Conservation (phyloP, 2,113 vertebrate genomes). For the Notarius lentiginosus region DNA sequence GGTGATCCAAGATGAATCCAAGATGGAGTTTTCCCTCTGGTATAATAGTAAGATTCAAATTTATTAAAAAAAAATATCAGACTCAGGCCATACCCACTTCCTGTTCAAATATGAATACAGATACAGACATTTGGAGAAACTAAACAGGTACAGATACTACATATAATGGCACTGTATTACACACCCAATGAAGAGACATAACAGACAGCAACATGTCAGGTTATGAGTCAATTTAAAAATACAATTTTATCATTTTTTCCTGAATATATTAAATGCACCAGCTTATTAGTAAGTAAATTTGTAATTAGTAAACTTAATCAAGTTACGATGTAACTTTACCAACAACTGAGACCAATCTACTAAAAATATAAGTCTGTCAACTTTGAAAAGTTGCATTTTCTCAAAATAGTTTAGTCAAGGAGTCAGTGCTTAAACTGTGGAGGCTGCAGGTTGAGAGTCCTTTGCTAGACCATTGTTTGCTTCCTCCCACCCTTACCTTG, state of each 20-base stretch:
- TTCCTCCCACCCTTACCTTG: slow-evolving; percentile 54
- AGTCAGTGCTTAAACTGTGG: not conserved
- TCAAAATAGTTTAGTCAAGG: not conserved
- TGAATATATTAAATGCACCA: not conserved
- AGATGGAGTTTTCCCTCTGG: not conserved
- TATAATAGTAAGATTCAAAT: not conserved
- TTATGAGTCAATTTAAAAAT: not conserved
- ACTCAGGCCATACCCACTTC: not conserved
- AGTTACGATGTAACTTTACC: not conserved
- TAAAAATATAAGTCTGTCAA: not conserved
- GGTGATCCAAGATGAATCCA: too few species aligned
- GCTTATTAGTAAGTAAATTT: not conserved
- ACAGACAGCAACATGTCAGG: not conserved
- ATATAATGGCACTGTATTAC: not conserved
- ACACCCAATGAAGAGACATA: not conserved
- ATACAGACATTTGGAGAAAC: not conserved
- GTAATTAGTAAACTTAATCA: not conserved
- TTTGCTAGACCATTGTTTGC: slow-evolving; percentile 50
- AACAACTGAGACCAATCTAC: not conserved
- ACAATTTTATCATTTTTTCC: not conserved
- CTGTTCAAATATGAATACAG: not conserved
- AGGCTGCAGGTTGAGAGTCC: slow-evolving; percentile 20
- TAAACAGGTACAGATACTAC: not conserved
- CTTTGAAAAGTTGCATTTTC: not conserved
- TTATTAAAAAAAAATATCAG: not conserved